A percentile compares a stretch with the other conserved stretches of the same genome.
Evolutionary conservation across 1,140 invertebrate genomes (phyloP).

Genomic region (Coelopa frigida): DNA sequence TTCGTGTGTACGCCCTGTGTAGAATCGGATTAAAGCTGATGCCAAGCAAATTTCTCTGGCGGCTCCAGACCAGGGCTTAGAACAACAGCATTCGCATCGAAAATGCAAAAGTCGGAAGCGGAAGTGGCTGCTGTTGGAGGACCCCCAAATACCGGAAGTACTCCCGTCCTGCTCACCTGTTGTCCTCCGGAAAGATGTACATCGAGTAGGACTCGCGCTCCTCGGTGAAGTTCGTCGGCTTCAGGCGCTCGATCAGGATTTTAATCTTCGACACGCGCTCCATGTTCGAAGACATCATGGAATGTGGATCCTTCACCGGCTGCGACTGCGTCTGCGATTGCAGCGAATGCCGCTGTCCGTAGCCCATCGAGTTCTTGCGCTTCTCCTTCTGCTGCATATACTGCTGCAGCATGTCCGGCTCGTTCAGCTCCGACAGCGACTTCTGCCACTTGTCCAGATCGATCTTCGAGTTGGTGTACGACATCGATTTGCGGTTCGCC

Average conservation of each 20-base stretch:
- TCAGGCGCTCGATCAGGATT: conserved; percentile 36
- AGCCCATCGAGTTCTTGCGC: conserved; percentile 38
- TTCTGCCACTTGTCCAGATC: conserved; percentile 42
- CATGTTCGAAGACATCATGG: conserved; percentile 22
- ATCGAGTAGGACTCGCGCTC: conserved; percentile 76
- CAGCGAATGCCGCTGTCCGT: conserved; percentile 22
- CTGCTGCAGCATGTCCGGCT: conserved; percentile 40
- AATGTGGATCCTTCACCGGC: conserved; percentile 22
- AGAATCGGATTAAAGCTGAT: too few species aligned
- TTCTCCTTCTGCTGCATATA: conserved; percentile 41
- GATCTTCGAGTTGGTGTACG: conserved; percentile 41
- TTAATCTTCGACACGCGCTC: conserved; percentile 37
- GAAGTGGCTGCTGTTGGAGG: background rate
- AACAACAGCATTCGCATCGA: too few species aligned
- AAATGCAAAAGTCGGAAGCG: too few species aligned
- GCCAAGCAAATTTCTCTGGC: too few species aligned
- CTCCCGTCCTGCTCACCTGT: conserved; percentile 51
- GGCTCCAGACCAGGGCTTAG: too few species aligned
- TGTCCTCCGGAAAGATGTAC: conserved; percentile 75
- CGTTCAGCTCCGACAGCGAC: conserved; percentile 34
- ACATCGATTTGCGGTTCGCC: conserved; percentile 37
- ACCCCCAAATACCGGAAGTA: background rate
- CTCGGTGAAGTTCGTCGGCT: conserved; percentile 51
- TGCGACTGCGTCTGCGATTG: conserved; percentile 28
- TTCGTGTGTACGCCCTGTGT: too few species aligned